A percentile compares a stretch with the other conserved stretches of the same genome.
Evolutionary conservation across 2,888 invertebrate genomes (phyloP).

Genomic region (Dimorphilus gyrociliatus): DNA sequence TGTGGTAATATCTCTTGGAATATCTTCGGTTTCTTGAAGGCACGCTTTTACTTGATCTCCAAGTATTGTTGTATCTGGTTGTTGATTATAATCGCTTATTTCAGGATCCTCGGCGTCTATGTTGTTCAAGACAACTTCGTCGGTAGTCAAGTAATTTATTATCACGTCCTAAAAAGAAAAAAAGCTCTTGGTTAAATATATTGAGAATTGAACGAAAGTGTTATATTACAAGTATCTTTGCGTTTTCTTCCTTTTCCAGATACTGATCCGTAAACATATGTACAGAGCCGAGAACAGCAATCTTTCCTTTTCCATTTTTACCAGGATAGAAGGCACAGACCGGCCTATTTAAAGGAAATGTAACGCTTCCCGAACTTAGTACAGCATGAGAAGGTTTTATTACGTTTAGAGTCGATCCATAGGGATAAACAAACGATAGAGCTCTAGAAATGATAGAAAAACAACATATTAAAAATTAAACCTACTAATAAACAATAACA

Average conservation of each 20-base stretch:
- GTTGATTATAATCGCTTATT: slow-evolving; percentile 71
- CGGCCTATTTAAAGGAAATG: slow-evolving; percentile 83
- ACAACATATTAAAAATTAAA: too few relatives aligned
- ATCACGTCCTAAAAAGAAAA: slow-evolving; percentile 50
- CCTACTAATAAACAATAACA: too few relatives aligned
- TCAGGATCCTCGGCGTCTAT: slow-evolving; percentile 87
- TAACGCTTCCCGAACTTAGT: slow-evolving; percentile 76
- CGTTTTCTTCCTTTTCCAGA: slow-evolving; percentile 80
- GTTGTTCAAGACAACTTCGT: slow-evolving; percentile 52
- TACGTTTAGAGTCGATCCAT: slow-evolving; percentile 82
- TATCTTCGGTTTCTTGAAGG: slow-evolving; percentile 50
- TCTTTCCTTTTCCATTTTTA: slow-evolving; percentile 48
- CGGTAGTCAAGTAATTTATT: slow-evolving; percentile 57
- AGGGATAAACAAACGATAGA: slow-evolving; percentile 75
- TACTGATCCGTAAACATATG: slow-evolving; percentile 83
- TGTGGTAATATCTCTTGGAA: slow-evolving; percentile 58
- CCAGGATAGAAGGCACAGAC: slow-evolving; percentile 53
- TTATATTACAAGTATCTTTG: slow-evolving; percentile 49
- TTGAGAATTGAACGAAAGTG: not conserved
- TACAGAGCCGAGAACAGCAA: slow-evolving; percentile 77
- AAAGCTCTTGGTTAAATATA: slow-evolving; percentile 1
- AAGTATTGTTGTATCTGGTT: slow-evolving; percentile 67
- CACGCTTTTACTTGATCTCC: slow-evolving; percentile 64
- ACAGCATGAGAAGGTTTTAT: slow-evolving; percentile 72
- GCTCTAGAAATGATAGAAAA: slow-evolving; percentile 37